Conservation (phyloP, 2,888 invertebrate genomes). For the Marasmarcha lunaedactyla region DNA sequence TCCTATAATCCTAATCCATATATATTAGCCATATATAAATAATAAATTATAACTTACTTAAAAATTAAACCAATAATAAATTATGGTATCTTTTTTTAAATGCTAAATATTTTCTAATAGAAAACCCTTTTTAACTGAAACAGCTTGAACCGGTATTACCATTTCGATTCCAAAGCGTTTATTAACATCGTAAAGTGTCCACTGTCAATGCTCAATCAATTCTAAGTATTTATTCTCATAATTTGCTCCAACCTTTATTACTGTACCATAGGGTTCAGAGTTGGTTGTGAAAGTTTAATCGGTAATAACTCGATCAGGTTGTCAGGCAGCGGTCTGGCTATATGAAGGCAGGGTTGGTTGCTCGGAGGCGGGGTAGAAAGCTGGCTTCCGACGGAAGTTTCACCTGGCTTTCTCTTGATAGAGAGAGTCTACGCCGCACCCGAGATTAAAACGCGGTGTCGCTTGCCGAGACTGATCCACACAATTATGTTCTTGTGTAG, state of each 20-base stretch:
- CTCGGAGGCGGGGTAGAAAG: slow-evolving; percentile 51
- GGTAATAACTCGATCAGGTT: background rate
- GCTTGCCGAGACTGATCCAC: no score
- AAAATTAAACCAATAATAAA: no score
- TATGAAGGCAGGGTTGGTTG: slow-evolving; percentile 41
- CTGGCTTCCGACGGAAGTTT: slow-evolving; percentile 18
- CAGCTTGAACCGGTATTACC: no score
- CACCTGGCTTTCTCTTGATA: slow-evolving; percentile 50
- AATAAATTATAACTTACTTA: no score
- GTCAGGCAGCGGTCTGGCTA: background rate
- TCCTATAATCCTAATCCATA: no score
- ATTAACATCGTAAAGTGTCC: background rate
- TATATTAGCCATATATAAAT: no score
- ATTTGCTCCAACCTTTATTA: background rate
- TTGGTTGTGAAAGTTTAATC: background rate
- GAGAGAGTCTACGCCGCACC: slow-evolving; percentile 23
- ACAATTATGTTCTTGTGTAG: no score
- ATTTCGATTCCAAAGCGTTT: background rate
- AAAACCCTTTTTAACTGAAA: no score
- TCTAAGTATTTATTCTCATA: background rate
- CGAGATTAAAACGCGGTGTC: slow-evolving; percentile 24
- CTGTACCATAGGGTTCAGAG: background rate
- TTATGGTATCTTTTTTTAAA: no score
- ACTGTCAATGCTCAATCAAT: background rate
- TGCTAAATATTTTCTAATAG: no score